Percentiles rank a stretch among this genome's conserved stretches.
phyloP scores from a whole-genome alignment of 2,888 invertebrate genomes.

The Icerya purchasi region DNA sequence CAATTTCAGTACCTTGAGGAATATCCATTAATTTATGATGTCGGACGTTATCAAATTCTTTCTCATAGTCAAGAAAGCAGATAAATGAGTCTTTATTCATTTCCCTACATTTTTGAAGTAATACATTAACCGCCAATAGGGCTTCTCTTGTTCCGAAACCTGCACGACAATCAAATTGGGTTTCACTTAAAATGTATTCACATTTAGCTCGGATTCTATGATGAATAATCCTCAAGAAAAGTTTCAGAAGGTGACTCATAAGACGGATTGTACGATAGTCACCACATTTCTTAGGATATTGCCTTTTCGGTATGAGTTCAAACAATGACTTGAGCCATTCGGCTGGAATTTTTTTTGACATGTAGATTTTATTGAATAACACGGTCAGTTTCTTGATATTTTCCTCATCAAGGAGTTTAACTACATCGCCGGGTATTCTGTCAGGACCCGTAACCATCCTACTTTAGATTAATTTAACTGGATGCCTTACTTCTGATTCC shows the following conservation, averaged over 20 bases:
- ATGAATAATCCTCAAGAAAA: background rate
- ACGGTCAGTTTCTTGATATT: background rate
- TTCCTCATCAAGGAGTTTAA: background rate
- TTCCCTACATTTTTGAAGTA: background rate
- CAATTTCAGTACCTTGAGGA: background rate
- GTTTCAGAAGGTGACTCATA: background rate
- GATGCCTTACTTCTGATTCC: background rate
- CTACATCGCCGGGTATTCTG: background rate
- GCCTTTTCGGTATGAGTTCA: background rate
- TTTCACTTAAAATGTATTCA: background rate
- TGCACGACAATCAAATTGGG: background rate
- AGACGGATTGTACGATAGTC: background rate
- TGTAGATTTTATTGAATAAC: background rate
- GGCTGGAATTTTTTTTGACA: background rate
- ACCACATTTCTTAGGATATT: background rate
- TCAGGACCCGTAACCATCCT: background rate
- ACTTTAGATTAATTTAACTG: background rate
- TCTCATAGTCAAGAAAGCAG: background rate
- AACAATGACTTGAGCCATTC: background rate
- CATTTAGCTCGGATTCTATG: background rate
- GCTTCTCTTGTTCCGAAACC: background rate
- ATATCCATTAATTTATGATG: background rate
- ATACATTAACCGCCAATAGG: background rate
- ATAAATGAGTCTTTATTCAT: background rate
- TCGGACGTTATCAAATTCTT: background rate